A percentile compares a stretch with the other conserved stretches of the same genome.
These are phyloP conservation scores for Cinclus mexicanus DNA, from an alignment of 2,113 vertebrate species.

Conservation along the genomic window DNA sequence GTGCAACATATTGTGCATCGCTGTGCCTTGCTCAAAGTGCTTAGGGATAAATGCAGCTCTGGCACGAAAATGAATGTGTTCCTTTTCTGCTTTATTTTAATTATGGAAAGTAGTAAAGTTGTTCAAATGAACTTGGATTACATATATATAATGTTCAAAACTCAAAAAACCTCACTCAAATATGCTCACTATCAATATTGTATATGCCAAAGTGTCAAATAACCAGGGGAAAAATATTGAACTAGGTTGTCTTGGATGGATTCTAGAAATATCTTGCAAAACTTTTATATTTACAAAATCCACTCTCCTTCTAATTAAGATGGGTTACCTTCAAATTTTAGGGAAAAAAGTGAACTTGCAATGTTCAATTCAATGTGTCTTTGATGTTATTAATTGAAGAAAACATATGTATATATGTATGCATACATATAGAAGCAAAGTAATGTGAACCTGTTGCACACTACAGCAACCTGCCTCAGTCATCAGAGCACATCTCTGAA, in stretches of 20 bases:
- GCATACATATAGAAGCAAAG: background rate
- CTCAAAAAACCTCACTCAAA: background rate
- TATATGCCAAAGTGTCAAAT: background rate
- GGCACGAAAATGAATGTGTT: slow-evolving; percentile 1
- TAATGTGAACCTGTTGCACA: background rate
- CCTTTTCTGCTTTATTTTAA: slow-evolving; percentile 39
- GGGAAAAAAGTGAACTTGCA: background rate
- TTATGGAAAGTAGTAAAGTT: slow-evolving; percentile 20
- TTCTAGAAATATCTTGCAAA: background rate
- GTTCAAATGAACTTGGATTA: slow-evolving; percentile 5
- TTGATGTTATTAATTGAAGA: background rate
- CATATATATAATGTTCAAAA: background rate
- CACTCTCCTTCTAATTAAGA: background rate
- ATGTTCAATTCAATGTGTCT: background rate
- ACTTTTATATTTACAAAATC: background rate
- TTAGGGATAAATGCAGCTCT: slow-evolving; percentile 27
- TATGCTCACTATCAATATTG: background rate
- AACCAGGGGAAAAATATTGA: background rate
- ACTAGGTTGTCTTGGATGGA: background rate
- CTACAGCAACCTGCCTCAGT: background rate
- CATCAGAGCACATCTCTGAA: background rate
- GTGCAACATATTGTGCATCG: slow-evolving; percentile 20
- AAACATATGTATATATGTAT: background rate
- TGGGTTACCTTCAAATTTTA: background rate
- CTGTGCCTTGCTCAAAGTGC: slow-evolving; percentile 12